Evolutionary conservation across 2,888 invertebrate species (phyloP).

Genomic region (Atethmia centrago): DNA sequence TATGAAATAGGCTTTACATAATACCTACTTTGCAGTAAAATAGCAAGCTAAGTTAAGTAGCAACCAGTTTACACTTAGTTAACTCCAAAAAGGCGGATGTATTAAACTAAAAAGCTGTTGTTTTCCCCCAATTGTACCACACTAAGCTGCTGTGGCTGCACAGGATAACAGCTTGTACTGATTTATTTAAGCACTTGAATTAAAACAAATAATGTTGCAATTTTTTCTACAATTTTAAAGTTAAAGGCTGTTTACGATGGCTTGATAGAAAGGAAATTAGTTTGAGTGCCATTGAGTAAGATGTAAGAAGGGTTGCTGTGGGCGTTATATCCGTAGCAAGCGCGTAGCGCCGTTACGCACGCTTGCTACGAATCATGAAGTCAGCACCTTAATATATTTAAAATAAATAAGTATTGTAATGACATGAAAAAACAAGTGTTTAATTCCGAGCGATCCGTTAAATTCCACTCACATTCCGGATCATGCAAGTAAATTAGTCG

Average conservation of each 20-base stretch:
- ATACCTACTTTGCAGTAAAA: not conserved
- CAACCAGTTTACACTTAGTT: slow-evolving; percentile 28
- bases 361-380: not conserved
- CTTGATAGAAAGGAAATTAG: not conserved
- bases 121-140: slow-evolving; percentile 36
- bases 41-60: slow-evolving; percentile 20
- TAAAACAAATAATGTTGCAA: not conserved
- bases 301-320: not conserved
- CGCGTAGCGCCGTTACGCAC: not conserved
- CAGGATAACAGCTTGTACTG: slow-evolving; percentile 37
- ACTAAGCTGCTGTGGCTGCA: slow-evolving; percentile 39
- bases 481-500: slow-evolving; percentile 41
- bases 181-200: slow-evolving; percentile 44
- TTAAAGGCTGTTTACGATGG: not conserved
- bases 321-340: not conserved
- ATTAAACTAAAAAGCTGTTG: slow-evolving; percentile 41
- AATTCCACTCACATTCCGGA: slow-evolving; percentile 5
- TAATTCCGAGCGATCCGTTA: not conserved
- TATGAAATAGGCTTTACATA: not conserved
- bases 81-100: slow-evolving; percentile 30
- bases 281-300: not conserved
- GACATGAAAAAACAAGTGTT: not conserved
- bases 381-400: not conserved
- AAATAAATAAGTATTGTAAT: slow-evolving; percentile 17
- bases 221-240: not conserved